Evolutionary conservation across 2,797 vertebrate genomes (phyloP), one percentile per base, ranked within the genome.

Genomic region (Myiotriccus ornatus): DNA sequence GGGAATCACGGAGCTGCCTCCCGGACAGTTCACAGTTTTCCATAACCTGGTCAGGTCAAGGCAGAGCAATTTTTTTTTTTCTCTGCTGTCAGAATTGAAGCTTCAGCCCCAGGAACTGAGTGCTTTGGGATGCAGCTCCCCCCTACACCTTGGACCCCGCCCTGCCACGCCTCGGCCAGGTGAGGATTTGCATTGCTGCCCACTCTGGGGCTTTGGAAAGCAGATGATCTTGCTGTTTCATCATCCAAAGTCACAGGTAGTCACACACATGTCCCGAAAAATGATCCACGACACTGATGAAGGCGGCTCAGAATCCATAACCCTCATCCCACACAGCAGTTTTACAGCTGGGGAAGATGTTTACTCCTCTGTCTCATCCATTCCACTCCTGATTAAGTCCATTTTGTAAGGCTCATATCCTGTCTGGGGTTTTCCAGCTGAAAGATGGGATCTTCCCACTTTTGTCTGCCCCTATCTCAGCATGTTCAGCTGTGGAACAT

Each of bases 401-500:
- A 41, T 15, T 41, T 41, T 41, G 39, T 6, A 41, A 41, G 39
- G 39, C 14, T 73, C 34, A 12, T 3, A 11, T 8, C 65, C 57
- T 43, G 13, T 1, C 74, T 56, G 74, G 24, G n/a, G 1, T 47
- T 67, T 81, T 59, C 35, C 74, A 75, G 17, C 4, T 55, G 14
- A 82, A 91, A 89, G 44, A 21, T 9, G 53, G 37, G 39, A 35
- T 71, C 32, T 2, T 64, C 60, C 8, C 49, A 12, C 9, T 37
- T 62, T 4, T 47, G 3, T 10, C 2, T 43, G 27, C 64, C 39
- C 32, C 43, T 9, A 9, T 44, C 43, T 70, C 35, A 39, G 14
- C 0, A 0, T 17, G 15, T 14, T 17, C 4, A 43, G 5, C 3
- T 39, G 30, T 50, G 43, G 34, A 53, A 37, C 2, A 4, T 20